These are phyloP conservation scores for Miltochrista miniata DNA, from an alignment of 2,888 invertebrate species.

Conservation along the genomic window DNA sequence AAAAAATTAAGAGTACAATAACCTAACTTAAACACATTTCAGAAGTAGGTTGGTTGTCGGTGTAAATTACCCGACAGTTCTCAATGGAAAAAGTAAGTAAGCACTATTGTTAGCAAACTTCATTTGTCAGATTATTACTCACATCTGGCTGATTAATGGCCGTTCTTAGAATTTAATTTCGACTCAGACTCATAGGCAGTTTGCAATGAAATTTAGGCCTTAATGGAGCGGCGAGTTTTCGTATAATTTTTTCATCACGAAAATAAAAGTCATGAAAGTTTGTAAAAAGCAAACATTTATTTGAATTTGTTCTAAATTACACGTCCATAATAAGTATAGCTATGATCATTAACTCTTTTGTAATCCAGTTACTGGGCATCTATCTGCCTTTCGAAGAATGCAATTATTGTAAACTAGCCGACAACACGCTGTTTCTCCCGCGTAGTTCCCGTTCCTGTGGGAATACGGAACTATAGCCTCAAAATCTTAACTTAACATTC, in stretches of 20 bases:
- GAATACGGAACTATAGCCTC: too few relatives aligned
- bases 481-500: too few relatives aligned
- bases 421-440: too few relatives aligned
- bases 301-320: background rate
- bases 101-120: slow-evolving; percentile 11
- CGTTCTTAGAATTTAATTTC: slow-evolving; percentile 26
- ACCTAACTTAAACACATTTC: too few relatives aligned
- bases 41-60: background rate
- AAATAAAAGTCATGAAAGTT: background rate
- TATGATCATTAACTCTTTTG: too few relatives aligned
- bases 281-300: background rate
- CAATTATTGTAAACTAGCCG: too few relatives aligned
- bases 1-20: background rate
- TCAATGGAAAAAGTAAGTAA: slow-evolving; percentile 8
- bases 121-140: slow-evolving; percentile 24
- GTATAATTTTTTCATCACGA: background rate
- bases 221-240: slow-evolving; percentile 1
- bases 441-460: too few relatives aligned
- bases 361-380: too few relatives aligned
- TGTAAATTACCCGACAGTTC: background rate
- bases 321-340: too few relatives aligned
- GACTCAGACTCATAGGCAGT: slow-evolving; percentile 7
- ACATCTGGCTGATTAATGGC: slow-evolving; percentile 19
- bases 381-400: too few relatives aligned
- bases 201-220: slow-evolving; percentile 2